Evolutionary conservation across 2,797 vertebrate genomes (phyloP), one percentile per base, ranked within the genome.

Genomic region (Eulemur mongoz): DNA sequence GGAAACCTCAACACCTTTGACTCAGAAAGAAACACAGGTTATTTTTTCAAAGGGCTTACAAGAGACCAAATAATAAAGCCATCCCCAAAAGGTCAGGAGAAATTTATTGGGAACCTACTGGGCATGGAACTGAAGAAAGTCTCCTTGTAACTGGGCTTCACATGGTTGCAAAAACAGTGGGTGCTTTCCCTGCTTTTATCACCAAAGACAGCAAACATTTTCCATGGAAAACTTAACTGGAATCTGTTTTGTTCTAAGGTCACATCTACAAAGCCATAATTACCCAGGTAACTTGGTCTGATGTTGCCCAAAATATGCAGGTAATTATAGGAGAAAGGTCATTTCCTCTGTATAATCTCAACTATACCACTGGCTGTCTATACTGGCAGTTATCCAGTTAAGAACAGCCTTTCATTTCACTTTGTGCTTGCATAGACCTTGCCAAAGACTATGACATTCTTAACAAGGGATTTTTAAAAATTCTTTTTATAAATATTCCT

Each of bases 281-380:
- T 97, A 97, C 84, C 85, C 93, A 96, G 94, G 95, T 97, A 96
- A 93, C 94, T 89, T 38, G 63, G 90, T 81, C 95, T 97, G 91
- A 95, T 73, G 97, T 81, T 96, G 89, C 96, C 93, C 61, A 95
- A 97, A 98, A 97, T 98, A 98, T 48, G 96, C 91, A 93, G 87
- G 96, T 97, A 97, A 97, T 98, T 96, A 97, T 30, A 97, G 94
- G 94, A 98, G 95, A 97, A 97, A 97, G 93, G 89, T 97, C 94
- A 96, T 59, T 97, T 97, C 96, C 96, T 95, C 92, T 75, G 65
- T 89, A 81, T 96, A 92, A 97, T 97, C 91, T 86, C 92, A 52
- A 94, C 92, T 88, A 54, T 59, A 88, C 69, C 87, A 89, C 43
- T 92, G 90, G 93, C 93, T 96, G 91, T 95, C 97, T 96, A 89